These are phyloP conservation scores for Tenualosa ilisha DNA, from an alignment of 2,797 vertebrate species.

Conservation along the genomic window DNA sequence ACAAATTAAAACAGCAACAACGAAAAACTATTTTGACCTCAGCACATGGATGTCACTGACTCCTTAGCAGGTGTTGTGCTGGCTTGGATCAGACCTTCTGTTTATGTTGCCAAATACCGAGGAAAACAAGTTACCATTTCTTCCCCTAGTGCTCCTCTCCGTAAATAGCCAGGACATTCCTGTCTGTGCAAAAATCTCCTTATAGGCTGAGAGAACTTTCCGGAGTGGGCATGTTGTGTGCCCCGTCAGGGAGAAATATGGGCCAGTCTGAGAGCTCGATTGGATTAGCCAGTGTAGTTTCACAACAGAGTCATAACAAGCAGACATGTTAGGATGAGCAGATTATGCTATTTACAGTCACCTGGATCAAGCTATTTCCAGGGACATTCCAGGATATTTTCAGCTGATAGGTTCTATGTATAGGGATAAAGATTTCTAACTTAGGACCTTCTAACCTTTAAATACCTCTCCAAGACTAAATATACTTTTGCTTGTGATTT, in stretches of 20 bases:
- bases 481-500: constrained; percentile 32
- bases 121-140: not conserved
- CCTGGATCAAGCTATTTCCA: not conserved
- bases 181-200: not conserved
- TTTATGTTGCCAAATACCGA: not conserved
- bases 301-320: constrained; percentile 1
- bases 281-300: not conserved
- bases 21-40: not conserved
- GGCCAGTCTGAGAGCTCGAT: not conserved
- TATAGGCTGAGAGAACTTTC: not conserved
- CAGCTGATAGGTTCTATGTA: not conserved
- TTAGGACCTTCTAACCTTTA: not conserved
- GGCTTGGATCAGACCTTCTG: not conserved
- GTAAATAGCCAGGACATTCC: not conserved
- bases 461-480: not conserved
- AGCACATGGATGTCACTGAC: not conserved
- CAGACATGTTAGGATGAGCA: not conserved
- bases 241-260: not conserved
- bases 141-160: not conserved
- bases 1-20: not conserved
- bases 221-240: not conserved
- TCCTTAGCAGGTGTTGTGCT: not conserved
- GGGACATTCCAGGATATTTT: constrained; percentile 11
- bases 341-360: constrained; percentile 6
- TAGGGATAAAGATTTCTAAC: not conserved